Conservation (phyloP, 2,888 invertebrate genomes). For the Beris chalybata region DNA sequence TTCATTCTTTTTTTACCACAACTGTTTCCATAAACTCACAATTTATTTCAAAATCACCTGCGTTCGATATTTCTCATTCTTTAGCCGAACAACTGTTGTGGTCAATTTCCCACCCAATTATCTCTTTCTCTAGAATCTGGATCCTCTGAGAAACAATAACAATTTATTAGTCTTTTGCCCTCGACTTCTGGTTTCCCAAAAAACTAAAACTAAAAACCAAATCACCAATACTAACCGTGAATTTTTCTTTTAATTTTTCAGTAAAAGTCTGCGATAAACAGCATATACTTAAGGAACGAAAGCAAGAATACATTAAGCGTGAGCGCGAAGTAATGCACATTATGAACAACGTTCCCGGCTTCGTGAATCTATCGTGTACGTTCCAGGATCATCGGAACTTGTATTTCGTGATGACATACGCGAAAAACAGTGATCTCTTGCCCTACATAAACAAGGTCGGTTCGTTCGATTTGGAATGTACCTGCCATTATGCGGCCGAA, state of each 20-base stretch:
- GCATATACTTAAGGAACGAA: conserved; percentile 90
- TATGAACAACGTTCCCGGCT: conserved; percentile 81
- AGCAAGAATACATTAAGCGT: conserved; percentile 87
- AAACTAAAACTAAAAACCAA: too few species aligned
- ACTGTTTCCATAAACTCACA: too few species aligned
- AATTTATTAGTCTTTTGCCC: too few species aligned
- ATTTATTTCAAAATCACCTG: too few species aligned
- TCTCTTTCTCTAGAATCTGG: too few species aligned
- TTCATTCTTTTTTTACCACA: too few species aligned
- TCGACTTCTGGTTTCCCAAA: too few species aligned
- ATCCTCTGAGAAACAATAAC: too few species aligned
- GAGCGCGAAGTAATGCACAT: conserved; percentile 93
- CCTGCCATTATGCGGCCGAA: conserved; percentile 94
- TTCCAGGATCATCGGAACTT: conserved; percentile 93
- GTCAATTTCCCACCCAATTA: too few species aligned
- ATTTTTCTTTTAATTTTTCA: conserved; percentile 50
- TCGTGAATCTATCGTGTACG: conserved; percentile 92
- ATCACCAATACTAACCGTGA: neutral
- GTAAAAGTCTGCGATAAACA: conserved; percentile 98
- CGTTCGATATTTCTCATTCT: too few species aligned
- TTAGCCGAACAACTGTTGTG: too few species aligned
- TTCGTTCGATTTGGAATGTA: conserved; percentile 84
- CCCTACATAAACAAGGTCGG: conserved; percentile 89
- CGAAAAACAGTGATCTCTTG: conserved; percentile 91
- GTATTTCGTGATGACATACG: conserved; percentile 94